These are phyloP conservation scores for Chiridota heheva DNA, from an alignment of 35 echinoderm and acorn worm species.

Conservation along the genomic window DNA sequence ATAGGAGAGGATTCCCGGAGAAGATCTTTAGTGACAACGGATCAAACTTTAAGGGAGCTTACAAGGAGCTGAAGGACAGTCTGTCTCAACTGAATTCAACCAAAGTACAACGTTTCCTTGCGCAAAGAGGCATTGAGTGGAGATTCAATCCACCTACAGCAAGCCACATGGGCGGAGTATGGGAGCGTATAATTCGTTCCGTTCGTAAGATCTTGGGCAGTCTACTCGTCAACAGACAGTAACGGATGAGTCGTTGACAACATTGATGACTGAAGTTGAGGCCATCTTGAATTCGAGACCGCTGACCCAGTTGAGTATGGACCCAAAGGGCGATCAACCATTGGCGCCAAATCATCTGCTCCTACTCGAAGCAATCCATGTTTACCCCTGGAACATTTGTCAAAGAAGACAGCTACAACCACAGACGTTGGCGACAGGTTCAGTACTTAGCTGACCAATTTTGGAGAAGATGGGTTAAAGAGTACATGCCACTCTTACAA, in stretches of 20 bases:
- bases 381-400: conserved; percentile 2
- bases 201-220: background rate
- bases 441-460: background rate
- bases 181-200: background rate
- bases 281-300: background rate
- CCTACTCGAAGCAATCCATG: background rate
- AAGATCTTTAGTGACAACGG: conserved; percentile 45
- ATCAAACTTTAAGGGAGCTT: conserved; percentile 33
- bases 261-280: background rate
- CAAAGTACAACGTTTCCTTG: background rate
- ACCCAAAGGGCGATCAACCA: background rate
- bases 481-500: conserved; percentile 37
- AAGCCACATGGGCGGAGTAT: background rate
- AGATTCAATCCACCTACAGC: conserved; percentile 17
- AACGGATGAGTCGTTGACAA: background rate
- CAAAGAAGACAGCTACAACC: background rate
- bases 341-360: conserved; percentile 11
- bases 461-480: conserved; percentile 4
- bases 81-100: background rate
- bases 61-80: conserved; percentile 20
- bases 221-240: background rate
- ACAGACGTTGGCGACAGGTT: background rate
- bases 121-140: background rate
- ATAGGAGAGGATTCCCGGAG: conserved; percentile 33
- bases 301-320: background rate